Evolutionary conservation across 2,888 invertebrate genomes (phyloP), one percentile per base, ranked within the genome.

Genomic region (Hirtodrosophila trivittata): DNA sequence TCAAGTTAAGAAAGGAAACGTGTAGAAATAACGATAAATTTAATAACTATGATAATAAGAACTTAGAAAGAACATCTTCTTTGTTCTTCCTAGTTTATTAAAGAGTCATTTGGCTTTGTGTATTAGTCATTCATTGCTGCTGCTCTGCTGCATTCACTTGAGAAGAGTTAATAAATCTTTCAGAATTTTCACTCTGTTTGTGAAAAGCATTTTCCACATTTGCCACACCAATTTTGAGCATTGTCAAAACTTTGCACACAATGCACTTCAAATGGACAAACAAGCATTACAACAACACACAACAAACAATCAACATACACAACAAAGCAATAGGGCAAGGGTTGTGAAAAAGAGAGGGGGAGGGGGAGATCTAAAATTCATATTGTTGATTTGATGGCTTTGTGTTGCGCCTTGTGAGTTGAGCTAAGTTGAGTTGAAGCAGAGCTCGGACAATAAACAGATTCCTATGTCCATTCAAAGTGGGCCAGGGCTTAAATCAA

Each of bases 191-290:
- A 39, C 8, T 10, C 16, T 32, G 49, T 33, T 39, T 41, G 13
- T 49, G 47, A 64, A 64, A 37, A 66, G 45, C 50, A 55, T 51
- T 51, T 55, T 10, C 47, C 28, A 18, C 57, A 58, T 59, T 66
- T 70, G 70, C 59, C 59, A 4, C 37, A 26, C 37, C 49, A 63
- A 63, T 63, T 57, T 45, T 16, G 37, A 38, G 14, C 47, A 63
- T 49, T 72, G 75, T 69, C 60, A 69, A 69, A 81, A 77, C 49
- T 75, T 68, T 35, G 55, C 63, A 77, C 63, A 77, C 77, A 80
- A 74, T 71, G 77, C 80, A 77, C 77, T 75, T 75, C 68, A 76
- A 71, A 60, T 66, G 50, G 51, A 42, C 8, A 12, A 42, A 37
- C 37, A 33, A 21, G 4, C 38, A 41, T 8, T 9, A 32, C 6